A percentile compares a stretch with the other conserved stretches of the same genome.
phyloP scores from a whole-genome alignment of 2,113 vertebrate species.

The Tichodroma muraria region DNA sequence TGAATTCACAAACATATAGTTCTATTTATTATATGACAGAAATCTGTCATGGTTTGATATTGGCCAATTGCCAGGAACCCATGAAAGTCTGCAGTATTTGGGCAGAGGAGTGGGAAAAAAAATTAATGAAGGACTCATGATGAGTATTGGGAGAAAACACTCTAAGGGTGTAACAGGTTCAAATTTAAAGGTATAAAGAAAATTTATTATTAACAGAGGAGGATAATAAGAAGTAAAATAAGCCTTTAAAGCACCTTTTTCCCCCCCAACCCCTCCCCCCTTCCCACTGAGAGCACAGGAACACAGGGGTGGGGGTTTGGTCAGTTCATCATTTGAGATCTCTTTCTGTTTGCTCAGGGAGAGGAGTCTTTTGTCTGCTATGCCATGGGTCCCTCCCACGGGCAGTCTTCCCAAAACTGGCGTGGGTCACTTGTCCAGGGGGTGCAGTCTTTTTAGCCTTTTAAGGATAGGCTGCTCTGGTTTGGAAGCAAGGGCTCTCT shows the following conservation, averaged over 20 bases:
- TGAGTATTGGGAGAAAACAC: neutral
- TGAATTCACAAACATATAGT: neutral
- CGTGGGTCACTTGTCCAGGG: fast-evolving
- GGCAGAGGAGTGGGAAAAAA: neutral
- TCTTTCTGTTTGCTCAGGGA: neutral
- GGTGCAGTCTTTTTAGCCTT: no score
- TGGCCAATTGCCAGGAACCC: neutral
- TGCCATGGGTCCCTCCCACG: neutral
- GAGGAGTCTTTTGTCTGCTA: neutral
- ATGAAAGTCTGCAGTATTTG: neutral
- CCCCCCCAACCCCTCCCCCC: neutral
- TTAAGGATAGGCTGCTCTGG: neutral
- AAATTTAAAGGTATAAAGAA: neutral
- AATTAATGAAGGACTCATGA: no score
- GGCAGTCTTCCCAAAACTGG: neutral
- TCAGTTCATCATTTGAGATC: neutral
- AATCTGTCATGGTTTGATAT: neutral
- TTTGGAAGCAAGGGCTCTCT: neutral
- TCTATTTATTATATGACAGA: neutral
- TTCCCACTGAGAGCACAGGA: neutral
- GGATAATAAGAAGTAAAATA: neutral
- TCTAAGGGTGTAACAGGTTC: neutral
- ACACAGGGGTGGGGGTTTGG: neutral
- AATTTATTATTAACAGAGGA: neutral
- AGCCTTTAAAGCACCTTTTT: neutral